Evolutionary conservation across 2,888 invertebrate species (phyloP).

Genomic region (Melangyna quadrimaculata): DNA sequence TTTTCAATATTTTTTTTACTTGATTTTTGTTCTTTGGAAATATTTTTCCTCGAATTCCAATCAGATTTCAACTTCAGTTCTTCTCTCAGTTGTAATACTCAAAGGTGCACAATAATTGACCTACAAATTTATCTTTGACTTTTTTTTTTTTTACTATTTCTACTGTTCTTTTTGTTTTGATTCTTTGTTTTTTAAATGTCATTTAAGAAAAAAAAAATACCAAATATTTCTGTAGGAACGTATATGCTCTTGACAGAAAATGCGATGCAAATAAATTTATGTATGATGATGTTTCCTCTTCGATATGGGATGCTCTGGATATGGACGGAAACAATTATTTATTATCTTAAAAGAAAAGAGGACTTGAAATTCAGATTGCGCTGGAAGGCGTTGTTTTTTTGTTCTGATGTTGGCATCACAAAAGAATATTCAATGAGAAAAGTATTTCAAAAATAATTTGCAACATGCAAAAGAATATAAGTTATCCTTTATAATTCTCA

Average conservation of each 20-base stretch:
- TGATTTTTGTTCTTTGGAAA: background rate
- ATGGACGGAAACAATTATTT: background rate
- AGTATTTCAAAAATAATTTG: slow-evolving; percentile 9
- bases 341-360: background rate
- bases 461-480: background rate
- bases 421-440: slow-evolving; percentile 41
- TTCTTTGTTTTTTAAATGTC: background rate
- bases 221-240: background rate
- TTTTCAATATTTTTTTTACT: background rate
- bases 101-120: slow-evolving; percentile 7
- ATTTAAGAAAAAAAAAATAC: no score
- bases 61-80: background rate
- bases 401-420: slow-evolving; percentile 47
- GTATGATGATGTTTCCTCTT: background rate
- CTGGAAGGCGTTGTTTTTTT: slow-evolving; percentile 24
- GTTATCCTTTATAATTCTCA: slow-evolving; percentile 2
- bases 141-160: background rate
- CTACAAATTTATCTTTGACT: slow-evolving; percentile 9
- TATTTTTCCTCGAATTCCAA: background rate
- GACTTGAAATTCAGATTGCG: slow-evolving; percentile 5
- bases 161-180: background rate
- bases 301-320: background rate
- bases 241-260: background rate
- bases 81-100: background rate
- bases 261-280: background rate